Base-by-base conservation (phyloP, 2,113 vertebrate species). In the Antennarius striatus region DNA sequence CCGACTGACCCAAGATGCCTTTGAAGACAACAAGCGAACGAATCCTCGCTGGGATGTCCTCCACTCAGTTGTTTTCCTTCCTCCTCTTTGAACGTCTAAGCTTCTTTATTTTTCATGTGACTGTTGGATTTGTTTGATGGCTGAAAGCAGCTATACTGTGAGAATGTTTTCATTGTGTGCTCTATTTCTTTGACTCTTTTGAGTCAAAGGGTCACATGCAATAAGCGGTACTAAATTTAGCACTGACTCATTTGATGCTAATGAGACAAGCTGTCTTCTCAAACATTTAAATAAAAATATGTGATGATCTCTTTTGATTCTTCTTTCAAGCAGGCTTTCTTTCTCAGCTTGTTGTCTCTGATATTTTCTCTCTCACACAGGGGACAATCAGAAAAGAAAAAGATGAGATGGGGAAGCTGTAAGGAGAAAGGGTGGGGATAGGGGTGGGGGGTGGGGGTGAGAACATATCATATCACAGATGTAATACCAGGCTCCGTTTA, bases 51-150 rank as follows among this genome's bases (percentile, higher is more conserved):
- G 22, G 22, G 22, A 12, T 6, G 10, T 68, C 63, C 66, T 82
- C 70, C 60, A 85, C 57, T 70, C 70, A 71, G 61, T 73, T 73
- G 63, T 81, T 85, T 73, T 75, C 42, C 55, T 61, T 48, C 48
- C 63, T 80, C 50, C 50, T 61, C 42, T 69, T 79, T 63, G 45
- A 51, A 47, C 17, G 22, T 45, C 63, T 77, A 46, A 57, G 68
- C 49, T 51, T 17, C 10, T 69, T 60, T 73, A 68, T 49, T 28
- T 11, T 30, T 5, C 79, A 72, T 73, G 40, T 52, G 13, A 6
- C 73, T 77, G 68, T 56, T 82, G 55, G 71, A 83, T 87, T 61
- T 57, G 49, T 49, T 55, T 73, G 71, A 76, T 17, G 17, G 46
- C 71, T 28, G 56, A 61, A 7, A 50, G 42, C 62, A 65, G 56